Evolutionary conservation across 2,113 vertebrate genomes (phyloP).

Genomic region (Sylvilagus bachmani): DNA sequence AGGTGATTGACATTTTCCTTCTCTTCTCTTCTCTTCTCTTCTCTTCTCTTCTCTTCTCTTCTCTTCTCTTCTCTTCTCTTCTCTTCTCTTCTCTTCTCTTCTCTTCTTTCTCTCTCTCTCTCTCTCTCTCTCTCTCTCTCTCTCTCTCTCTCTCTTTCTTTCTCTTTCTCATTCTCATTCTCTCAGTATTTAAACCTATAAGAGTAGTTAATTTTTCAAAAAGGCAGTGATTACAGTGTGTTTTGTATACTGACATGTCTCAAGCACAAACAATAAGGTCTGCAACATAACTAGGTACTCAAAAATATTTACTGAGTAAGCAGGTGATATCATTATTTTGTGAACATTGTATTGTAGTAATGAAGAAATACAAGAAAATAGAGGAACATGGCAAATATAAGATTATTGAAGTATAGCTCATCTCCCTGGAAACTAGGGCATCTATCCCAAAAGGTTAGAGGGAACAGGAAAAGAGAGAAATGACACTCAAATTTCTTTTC

Average conservation of each 20-base stretch:
- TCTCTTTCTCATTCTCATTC: neutral
- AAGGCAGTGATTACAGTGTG: neutral
- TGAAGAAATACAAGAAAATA: neutral
- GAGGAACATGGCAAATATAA: neutral
- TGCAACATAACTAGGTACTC: neutral
- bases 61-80: too few species aligned
- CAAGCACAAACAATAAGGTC: neutral
- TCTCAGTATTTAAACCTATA: neutral
- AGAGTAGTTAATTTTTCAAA: neutral
- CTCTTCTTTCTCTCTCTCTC: too few species aligned
- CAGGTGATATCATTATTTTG: neutral
- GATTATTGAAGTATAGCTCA: neutral
- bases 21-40: too few species aligned
- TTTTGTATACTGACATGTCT: neutral
- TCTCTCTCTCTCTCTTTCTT: too few species aligned
- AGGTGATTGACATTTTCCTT: neutral
- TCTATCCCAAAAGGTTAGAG: neutral
- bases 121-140: too few species aligned
- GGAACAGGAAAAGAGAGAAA: neutral
- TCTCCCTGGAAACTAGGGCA: neutral
- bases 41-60: too few species aligned
- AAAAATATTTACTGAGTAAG: slow-evolving; percentile 6
- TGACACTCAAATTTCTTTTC: neutral
- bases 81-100: too few species aligned
- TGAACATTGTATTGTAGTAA: slow-evolving; percentile 47